Conservation (phyloP, 2,888 invertebrate species). For the Rhopalosiphum nymphaeae region DNA sequence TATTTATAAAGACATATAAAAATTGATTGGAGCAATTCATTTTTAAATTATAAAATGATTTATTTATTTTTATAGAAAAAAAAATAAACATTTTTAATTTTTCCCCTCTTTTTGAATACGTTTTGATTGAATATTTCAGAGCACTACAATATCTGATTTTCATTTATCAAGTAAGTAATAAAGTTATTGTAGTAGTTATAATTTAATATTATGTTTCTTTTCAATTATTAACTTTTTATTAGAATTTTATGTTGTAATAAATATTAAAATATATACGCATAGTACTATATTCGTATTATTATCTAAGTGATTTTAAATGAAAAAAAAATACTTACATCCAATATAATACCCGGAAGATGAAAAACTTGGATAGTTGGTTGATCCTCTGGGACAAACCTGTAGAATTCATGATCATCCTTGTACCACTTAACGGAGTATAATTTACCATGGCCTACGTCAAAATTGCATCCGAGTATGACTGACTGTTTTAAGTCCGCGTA, state of each 20-base stretch:
- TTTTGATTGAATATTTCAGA: not conserved
- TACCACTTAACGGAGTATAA: conserved; percentile 68
- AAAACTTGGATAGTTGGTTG: conserved; percentile 67
- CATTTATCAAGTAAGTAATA: not conserved
- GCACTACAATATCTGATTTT: not conserved
- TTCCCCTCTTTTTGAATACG: not conserved
- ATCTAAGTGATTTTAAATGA: not conserved
- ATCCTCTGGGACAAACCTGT: conserved; percentile 68
- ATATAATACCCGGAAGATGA: conserved; percentile 67
- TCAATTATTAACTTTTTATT: not conserved
- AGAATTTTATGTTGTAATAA: not conserved
- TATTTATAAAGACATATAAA: not conserved
- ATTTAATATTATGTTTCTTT: not conserved
- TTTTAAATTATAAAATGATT: not conserved
- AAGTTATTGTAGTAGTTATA: not conserved
- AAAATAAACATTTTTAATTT: not conserved
- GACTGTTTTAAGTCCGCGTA: conserved; percentile 67
- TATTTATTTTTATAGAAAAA: not conserved
- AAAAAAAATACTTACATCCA: conserved; percentile 67
- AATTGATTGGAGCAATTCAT: not conserved
- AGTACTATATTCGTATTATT: not conserved
- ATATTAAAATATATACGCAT: not conserved
- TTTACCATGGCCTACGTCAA: conserved; percentile 66
- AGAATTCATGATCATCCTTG: conserved; percentile 68
- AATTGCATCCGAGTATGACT: conserved; percentile 67